Conservation (phyloP, 1,140 invertebrate genomes). For the Habropoda laboriosa region DNA sequence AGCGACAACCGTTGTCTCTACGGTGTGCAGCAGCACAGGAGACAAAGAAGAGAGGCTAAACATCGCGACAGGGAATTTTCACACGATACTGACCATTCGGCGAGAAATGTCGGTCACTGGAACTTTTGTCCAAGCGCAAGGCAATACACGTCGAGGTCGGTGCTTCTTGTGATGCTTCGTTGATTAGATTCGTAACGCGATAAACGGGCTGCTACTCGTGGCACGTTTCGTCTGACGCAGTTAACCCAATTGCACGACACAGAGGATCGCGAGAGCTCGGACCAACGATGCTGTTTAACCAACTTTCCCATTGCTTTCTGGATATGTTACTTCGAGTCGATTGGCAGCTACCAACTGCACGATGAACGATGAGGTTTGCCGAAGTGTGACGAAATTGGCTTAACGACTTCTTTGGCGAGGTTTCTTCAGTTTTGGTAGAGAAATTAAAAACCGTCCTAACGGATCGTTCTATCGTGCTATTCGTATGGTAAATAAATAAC, state of each 20-base stretch:
- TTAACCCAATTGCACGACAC: conserved; percentile 68
- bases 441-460: too few species aligned
- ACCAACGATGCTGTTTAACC: conserved; percentile 5
- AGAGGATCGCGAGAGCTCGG: conserved; percentile 38
- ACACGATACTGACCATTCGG: background rate
- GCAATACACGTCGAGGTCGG: background rate
- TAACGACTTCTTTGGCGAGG: too few species aligned
- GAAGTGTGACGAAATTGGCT: background rate
- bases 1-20: too few species aligned
- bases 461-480: too few species aligned
- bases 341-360: background rate
- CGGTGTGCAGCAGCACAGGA: too few species aligned
- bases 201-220: conserved; percentile 6
- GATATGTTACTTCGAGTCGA: background rate
- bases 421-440: too few species aligned
- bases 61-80: conserved; percentile 13
- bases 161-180: background rate
- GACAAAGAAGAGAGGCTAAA: too few species aligned
- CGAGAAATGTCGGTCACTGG: conserved; percentile 17
- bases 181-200: conserved; percentile 15
- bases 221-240: conserved; percentile 48
- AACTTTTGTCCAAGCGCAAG: background rate
- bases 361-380: background rate
- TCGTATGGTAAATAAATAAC: too few species aligned
- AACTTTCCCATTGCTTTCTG: background rate